phyloP scores from a whole-genome alignment of 2,888 invertebrate species.

The Netelia inedita region DNA sequence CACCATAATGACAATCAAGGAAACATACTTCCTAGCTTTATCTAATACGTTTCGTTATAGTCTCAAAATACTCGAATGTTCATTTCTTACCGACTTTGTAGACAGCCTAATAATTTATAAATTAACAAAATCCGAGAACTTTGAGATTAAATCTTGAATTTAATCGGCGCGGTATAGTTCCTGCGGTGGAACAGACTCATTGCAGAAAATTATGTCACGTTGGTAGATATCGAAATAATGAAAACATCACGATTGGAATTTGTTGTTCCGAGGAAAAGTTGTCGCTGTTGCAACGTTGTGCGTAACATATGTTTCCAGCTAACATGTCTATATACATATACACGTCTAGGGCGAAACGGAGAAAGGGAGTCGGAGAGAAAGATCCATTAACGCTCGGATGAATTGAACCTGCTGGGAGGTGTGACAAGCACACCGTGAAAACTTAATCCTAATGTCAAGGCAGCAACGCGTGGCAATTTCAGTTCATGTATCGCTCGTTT shows the following conservation, averaged over 20 bases:
- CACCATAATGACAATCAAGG: background rate
- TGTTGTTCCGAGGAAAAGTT: conserved; percentile 3
- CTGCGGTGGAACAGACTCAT: too few species aligned
- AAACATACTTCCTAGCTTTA: too few species aligned
- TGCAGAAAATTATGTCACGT: too few species aligned
- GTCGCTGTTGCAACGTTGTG: conserved; percentile 1
- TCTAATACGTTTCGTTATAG: too few species aligned
- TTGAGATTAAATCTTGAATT: too few species aligned
- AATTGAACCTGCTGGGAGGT: conserved; percentile 68
- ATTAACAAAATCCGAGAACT: too few species aligned
- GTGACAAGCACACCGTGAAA: conserved; percentile 75
- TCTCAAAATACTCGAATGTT: too few species aligned
- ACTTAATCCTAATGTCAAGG: conserved; percentile 74
- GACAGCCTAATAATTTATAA: too few species aligned
- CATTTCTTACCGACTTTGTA: too few species aligned
- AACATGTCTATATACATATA: too few species aligned
- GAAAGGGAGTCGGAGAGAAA: conserved; percentile 5
- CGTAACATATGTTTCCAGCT: background rate
- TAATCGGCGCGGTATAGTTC: too few species aligned
- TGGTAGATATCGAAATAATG: too few species aligned
- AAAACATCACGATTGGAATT: conserved; percentile 8
- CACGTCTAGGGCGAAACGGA: background rate
- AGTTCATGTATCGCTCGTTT: conserved; percentile 38
- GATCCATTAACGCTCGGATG: conserved; percentile 69
- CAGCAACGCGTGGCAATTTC: conserved; percentile 62